Conservation (phyloP, 2,113 vertebrate species). For the Microcebus lehilahytsara region DNA sequence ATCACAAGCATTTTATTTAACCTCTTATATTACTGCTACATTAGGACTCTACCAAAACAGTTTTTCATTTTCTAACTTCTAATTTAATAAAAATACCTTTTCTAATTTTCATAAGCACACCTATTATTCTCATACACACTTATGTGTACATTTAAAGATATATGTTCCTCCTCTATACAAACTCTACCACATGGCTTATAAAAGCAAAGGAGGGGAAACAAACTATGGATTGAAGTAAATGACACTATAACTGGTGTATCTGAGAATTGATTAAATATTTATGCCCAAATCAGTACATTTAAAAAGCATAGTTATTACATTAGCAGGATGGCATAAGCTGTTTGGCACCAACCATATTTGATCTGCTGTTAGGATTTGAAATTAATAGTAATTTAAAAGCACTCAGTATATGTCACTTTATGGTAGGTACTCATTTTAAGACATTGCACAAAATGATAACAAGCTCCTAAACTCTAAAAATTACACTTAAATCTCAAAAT, state of each 20-base stretch:
- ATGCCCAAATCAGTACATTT: slow-evolving; percentile 36
- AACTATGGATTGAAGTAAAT: slow-evolving; percentile 8
- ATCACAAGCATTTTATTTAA: background rate
- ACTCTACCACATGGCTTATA: background rate
- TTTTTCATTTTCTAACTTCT: background rate
- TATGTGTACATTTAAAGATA: background rate
- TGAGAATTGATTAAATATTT: slow-evolving; percentile 71
- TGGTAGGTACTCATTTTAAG: slow-evolving; percentile 74
- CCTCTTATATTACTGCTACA: background rate
- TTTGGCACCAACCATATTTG: slow-evolving; percentile 57
- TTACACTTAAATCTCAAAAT: slow-evolving; percentile 52
- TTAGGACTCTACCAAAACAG: background rate
- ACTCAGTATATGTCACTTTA: slow-evolving; percentile 69
- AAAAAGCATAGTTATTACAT: slow-evolving; percentile 61
- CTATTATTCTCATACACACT: background rate
- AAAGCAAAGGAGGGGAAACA: background rate
- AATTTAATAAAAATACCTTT: background rate
- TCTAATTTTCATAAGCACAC: background rate
- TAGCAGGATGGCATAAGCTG: slow-evolving; percentile 19
- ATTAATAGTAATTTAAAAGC: slow-evolving; percentile 73
- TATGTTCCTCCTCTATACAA: background rate
- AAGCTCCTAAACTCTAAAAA: slow-evolving; percentile 61
- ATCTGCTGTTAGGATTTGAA: slow-evolving; percentile 67
- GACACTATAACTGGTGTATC: slow-evolving; percentile 18
- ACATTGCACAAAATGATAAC: slow-evolving; percentile 71